These are phyloP conservation scores for Tychaedon coryphoeus DNA, from an alignment of 2,113 vertebrate genomes.

Conservation along the genomic window DNA sequence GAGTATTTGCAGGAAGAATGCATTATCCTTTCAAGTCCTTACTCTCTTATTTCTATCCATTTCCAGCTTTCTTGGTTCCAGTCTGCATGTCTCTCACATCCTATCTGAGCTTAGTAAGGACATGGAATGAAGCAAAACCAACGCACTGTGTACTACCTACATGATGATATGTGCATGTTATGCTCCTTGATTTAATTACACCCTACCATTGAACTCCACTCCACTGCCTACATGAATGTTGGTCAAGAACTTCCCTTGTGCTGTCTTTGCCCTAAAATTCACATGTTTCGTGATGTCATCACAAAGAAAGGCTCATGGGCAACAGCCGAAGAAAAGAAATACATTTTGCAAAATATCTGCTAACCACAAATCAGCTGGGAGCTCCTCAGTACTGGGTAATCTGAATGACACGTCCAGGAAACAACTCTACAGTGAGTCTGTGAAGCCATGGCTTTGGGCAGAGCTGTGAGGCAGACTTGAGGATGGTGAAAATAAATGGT, in stretches of 20 bases:
- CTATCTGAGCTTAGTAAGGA: background rate
- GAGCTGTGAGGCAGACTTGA: background rate
- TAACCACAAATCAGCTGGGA: background rate
- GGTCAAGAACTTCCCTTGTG: background rate
- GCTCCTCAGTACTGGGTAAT: background rate
- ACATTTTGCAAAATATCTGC: background rate
- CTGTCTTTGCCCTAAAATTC: background rate
- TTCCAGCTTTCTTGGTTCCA: background rate
- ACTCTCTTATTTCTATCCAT: background rate
- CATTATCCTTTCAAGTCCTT: background rate
- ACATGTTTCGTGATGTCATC: background rate
- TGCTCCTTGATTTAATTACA: background rate
- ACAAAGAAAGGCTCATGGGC: background rate
- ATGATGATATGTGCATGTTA: rapidly evolving
- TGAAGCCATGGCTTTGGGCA: background rate
- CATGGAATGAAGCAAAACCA: background rate
- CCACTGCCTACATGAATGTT: background rate
- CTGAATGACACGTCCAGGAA: background rate
- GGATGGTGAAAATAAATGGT: background rate
- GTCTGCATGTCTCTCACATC: background rate
- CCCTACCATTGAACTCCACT: background rate
- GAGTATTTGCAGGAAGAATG: background rate
- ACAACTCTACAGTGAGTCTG: background rate
- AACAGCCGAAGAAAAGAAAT: background rate
- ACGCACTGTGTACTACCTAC: background rate